Evolutionary conservation across 2,113 vertebrate species (phyloP).

Genomic region (Capreolus pygargus): DNA sequence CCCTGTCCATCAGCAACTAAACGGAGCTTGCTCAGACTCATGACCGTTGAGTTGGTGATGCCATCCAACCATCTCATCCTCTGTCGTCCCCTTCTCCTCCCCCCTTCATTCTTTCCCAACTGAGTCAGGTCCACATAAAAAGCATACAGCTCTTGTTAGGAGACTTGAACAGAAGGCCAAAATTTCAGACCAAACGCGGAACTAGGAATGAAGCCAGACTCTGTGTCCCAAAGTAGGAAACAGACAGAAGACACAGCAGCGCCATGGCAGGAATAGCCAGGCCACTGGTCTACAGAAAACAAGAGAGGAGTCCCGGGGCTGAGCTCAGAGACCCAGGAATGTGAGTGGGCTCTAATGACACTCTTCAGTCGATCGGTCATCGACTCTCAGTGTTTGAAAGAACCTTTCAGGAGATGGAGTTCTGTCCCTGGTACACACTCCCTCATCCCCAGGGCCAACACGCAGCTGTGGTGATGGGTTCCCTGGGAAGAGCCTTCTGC

Average conservation of each 20-base stretch:
- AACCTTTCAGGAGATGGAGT: neutral
- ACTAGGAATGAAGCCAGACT: neutral
- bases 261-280: fast-evolving
- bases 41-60: neutral
- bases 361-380: neutral
- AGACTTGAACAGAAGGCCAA: neutral
- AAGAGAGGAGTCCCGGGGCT: neutral
- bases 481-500: neutral
- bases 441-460: neutral
- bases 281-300: neutral
- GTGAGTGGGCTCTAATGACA: no score
- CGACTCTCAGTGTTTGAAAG: neutral
- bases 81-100: neutral
- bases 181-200: neutral
- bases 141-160: neutral
- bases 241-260: fast-evolving
- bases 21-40: neutral
- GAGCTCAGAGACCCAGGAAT: neutral
- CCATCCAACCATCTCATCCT: neutral
- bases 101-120: neutral
- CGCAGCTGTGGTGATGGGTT: fast-evolving
- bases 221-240: neutral
- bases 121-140: neutral
- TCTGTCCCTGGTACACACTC: neutral
- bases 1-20: neutral